Evolutionary conservation across 2,888 invertebrate genomes (phyloP), one percentile per base, ranked within the genome.

Genomic region (Drosophila vallismaia): DNA sequence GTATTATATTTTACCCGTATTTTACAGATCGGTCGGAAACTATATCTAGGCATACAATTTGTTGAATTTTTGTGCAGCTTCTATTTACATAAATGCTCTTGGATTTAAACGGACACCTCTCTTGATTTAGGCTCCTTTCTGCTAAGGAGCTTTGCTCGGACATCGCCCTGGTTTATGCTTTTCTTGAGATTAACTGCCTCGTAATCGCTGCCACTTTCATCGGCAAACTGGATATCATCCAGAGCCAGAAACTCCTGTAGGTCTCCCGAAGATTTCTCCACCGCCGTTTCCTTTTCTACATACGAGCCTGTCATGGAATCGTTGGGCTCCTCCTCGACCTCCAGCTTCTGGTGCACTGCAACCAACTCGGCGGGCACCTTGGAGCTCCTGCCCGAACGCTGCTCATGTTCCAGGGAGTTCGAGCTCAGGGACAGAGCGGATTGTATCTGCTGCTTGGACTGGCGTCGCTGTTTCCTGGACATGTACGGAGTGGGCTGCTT

Each of bases 221-320:
- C 95, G 6, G 94, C 96, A 88, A 94, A 96, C 84, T 93, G 94
- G 50, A 95, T 94, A 76, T 95, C 95, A 55, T 93, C 93, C 57
- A 94, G 92, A 77, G 93, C 93, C 50, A 93, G 92, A 73, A 92
- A 93, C 76, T 93, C 92, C 81, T 93, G 94, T 9, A 94, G 86
- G 66, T 93, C 92, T 66, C 93, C 93, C 12, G 94, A 94, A 0
- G 94, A 94, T 88, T 95, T 95, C 79, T 95, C 94, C 0, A 93
- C 93, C n/a, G 93, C 93, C 1, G 94, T 94, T 53, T 95, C 94
- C 82, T 95, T 94, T 87, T 95, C 95, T 24, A 88, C 92, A 74
- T 90, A 90, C 0, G 90, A 90, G 1, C 88, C 90, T 3, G 76
- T 88, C 89, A 90, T 90, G 1, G 90, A 86, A 7, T 83, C 82